Percentiles rank a stretch among this genome's conserved stretches.
Conservation (phyloP, 2,888 invertebrate species). For the Hyles lineata region DNA sequence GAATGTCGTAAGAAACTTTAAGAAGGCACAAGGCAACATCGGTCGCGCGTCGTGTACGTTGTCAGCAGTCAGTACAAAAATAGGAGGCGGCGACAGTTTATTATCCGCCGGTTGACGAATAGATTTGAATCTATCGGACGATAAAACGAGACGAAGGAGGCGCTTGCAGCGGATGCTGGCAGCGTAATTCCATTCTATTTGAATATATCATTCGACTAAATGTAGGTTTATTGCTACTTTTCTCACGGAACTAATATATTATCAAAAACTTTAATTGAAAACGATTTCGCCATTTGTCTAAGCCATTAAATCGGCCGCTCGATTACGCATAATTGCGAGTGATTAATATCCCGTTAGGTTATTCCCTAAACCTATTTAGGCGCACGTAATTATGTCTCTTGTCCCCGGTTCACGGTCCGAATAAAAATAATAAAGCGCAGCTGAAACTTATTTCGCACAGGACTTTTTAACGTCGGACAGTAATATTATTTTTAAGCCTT, state of each 20-base stretch:
- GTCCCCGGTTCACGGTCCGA: constrained; percentile 33
- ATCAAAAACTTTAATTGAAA: constrained; percentile 80
- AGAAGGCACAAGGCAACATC: neutral
- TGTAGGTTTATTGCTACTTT: constrained; percentile 84
- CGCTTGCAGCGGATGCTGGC: constrained; percentile 79
- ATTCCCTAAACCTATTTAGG: constrained; percentile 60
- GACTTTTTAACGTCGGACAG: constrained; percentile 45
- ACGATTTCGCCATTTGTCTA: constrained; percentile 78
- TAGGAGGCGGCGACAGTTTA: constrained; percentile 56
- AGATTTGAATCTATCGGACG: constrained; percentile 74
- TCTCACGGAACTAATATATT: constrained; percentile 84
- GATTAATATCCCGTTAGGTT: constrained; percentile 59
- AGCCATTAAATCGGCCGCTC: constrained; percentile 64
- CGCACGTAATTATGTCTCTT: constrained; percentile 33
- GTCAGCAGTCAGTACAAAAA: constrained; percentile 35
- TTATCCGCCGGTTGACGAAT: constrained; percentile 77
- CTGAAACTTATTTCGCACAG: constrained; percentile 60
- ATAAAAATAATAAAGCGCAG: constrained; percentile 53
- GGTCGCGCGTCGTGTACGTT: neutral
- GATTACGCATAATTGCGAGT: constrained; percentile 59
- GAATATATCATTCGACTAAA: constrained; percentile 81
- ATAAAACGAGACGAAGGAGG: constrained; percentile 70
- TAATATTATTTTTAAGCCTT: constrained; percentile 62
- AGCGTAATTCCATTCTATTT: constrained; percentile 81
- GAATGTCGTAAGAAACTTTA: no score